phyloP scores from a whole-genome alignment of 30 jellyfish, hydroid and myxozoan species.

The Turritopsis dohrnii region DNA sequence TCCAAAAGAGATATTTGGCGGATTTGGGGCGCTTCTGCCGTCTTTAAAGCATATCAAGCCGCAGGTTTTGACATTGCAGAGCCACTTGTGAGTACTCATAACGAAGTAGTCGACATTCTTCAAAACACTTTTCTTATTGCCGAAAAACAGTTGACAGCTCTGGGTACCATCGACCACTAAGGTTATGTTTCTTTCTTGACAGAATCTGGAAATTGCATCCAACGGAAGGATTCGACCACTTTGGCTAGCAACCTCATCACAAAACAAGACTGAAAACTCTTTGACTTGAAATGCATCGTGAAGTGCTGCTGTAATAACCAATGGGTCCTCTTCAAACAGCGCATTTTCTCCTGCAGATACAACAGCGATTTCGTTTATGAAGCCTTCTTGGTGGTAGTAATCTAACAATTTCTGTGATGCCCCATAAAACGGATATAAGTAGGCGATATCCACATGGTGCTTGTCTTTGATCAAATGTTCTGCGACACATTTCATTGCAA shows the following conservation, averaged over 20 bases:
- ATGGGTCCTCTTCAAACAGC: conserved; percentile 25
- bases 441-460: neutral
- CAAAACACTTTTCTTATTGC: conserved; percentile 11
- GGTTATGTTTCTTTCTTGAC: neutral
- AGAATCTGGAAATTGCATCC: conserved; percentile 15
- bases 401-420: conserved; percentile 23
- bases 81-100: conserved; percentile 40
- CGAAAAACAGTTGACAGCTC: conserved; percentile 27
- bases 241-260: conserved; percentile 34
- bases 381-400: neutral
- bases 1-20: conserved; percentile 29
- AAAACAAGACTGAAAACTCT: conserved; percentile 9
- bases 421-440: conserved; percentile 20
- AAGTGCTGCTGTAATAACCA: neutral
- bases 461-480: conserved; percentile 14
- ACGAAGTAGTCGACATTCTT: conserved; percentile 23
- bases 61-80: conserved; percentile 29
- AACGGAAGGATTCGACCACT: conserved; percentile 32
- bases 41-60: conserved; percentile 24
- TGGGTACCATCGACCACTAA: conserved; percentile 37
- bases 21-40: neutral
- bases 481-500: conserved; percentile 30
- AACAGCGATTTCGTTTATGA: neutral
- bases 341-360: conserved; percentile 20
- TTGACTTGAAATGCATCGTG: neutral